A percentile compares a stretch with the other conserved stretches of the same genome.
phyloP scores from a whole-genome alignment of 2,113 vertebrate species.

The Mesocricetus auratus region DNA sequence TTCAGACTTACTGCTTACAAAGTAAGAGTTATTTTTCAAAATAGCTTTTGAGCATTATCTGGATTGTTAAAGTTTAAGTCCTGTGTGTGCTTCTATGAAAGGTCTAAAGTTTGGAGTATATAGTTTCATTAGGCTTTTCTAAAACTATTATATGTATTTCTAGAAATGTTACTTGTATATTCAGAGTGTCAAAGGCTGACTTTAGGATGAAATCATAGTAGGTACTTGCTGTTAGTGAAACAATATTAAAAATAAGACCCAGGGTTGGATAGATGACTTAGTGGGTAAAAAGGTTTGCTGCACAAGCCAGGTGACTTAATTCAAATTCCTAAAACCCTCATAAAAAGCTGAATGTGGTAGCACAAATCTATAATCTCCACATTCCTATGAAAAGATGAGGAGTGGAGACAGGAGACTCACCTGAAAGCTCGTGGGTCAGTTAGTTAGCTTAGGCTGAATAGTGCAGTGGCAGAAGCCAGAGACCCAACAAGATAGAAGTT shows the following conservation, averaged over 20 bases:
- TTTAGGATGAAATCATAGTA: constrained; percentile 48
- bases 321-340: background rate
- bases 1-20: constrained; percentile 26
- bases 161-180: constrained; percentile 35
- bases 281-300: background rate
- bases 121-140: constrained; percentile 38
- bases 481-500: background rate
- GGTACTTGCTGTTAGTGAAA: constrained; percentile 38
- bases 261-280: background rate
- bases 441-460: background rate
- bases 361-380: background rate
- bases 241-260: constrained; percentile 18
- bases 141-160: constrained; percentile 33
- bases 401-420: background rate
- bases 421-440: background rate
- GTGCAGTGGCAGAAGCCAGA: background rate
- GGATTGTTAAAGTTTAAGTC: background rate
- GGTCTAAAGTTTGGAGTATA: constrained; percentile 9
- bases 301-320: background rate
- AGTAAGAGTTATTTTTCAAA: constrained; percentile 61
- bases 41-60: constrained; percentile 32
- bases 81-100: constrained; percentile 21
- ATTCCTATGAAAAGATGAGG: background rate
- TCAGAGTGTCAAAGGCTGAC: background rate
- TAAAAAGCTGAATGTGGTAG: background rate